Conservation (phyloP, 2,888 invertebrate genomes). For the Sclerodermus sp. region DNA sequence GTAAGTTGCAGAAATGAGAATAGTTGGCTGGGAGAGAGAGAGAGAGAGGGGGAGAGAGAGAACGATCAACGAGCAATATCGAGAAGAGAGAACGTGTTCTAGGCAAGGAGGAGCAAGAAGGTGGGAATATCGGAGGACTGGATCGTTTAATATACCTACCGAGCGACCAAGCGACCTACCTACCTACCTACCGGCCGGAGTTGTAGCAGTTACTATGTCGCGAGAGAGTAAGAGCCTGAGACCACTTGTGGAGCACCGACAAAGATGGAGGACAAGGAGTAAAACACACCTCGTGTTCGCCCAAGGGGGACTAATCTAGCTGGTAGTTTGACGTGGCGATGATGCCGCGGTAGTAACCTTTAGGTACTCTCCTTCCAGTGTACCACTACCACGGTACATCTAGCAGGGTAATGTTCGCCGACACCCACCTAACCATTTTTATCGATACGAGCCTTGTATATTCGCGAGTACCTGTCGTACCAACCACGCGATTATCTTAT, state of each 20-base stretch:
- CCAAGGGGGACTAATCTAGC: constrained; percentile 43
- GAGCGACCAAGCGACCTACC: constrained; percentile 39
- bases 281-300: constrained; percentile 44
- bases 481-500: too few species aligned
- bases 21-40: too few species aligned
- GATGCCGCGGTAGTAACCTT: constrained; percentile 43
- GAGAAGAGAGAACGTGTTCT: too few species aligned
- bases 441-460: too few species aligned
- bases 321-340: constrained; percentile 40
- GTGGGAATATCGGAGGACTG: constrained; percentile 17
- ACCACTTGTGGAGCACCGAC: constrained; percentile 12
- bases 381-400: too few species aligned
- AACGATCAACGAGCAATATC: too few species aligned
- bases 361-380: constrained; percentile 18
- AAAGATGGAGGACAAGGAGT: constrained; percentile 27
- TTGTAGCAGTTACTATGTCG: constrained; percentile 27
- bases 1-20: too few species aligned
- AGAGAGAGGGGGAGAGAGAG: too few species aligned
- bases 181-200: constrained; percentile 35
- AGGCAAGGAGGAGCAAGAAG: too few species aligned
- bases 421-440: too few species aligned
- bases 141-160: constrained; percentile 50
- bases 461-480: too few species aligned
- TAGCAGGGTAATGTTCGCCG: too few species aligned
- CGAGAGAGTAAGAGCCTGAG: constrained; percentile 23